phyloP scores from a whole-genome alignment of 2,888 invertebrate genomes.

The Polyommatus icarus region DNA sequence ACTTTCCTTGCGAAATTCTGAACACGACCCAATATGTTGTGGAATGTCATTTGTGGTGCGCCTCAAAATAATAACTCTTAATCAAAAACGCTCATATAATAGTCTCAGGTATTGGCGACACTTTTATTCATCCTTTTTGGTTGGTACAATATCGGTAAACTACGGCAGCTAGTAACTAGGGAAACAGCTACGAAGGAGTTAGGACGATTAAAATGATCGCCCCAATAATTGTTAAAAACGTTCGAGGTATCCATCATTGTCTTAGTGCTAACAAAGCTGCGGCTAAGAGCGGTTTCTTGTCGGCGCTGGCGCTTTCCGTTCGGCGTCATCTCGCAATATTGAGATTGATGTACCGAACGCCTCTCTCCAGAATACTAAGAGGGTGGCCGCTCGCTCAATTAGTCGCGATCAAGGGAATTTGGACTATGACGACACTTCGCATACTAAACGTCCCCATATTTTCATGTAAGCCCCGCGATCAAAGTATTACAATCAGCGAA shows the following conservation, averaged over 20 bases:
- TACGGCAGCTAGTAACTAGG: not conserved
- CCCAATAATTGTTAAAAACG: constrained; percentile 8
- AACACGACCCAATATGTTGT: constrained; percentile 19
- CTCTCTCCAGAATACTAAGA: constrained; percentile 72
- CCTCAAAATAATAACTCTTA: not conserved
- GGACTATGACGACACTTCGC: constrained; percentile 62
- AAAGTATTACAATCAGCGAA: constrained; percentile 54
- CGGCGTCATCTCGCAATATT: constrained; percentile 73
- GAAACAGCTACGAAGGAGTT: not conserved
- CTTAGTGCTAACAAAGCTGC: constrained; percentile 51
- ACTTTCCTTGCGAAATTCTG: constrained; percentile 29
- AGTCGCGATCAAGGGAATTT: constrained; percentile 65
- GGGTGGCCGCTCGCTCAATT: constrained; percentile 72
- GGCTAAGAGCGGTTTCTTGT: constrained; percentile 77
- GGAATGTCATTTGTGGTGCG: not conserved
- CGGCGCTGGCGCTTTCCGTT: constrained; percentile 64
- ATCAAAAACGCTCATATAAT: not conserved
- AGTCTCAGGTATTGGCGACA: not conserved
- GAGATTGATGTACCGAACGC: constrained; percentile 75
- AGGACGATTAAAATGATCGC: not conserved
- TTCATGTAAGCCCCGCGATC: constrained; percentile 66
- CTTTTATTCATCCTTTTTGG: too few species aligned
- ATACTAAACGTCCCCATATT: constrained; percentile 74
- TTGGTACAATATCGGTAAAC: too few species aligned
- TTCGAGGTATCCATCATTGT: constrained; percentile 66